These are phyloP conservation scores for Odobenus rosmarus DNA, from an alignment of 2,113 vertebrate species.

Conservation along the genomic window DNA sequence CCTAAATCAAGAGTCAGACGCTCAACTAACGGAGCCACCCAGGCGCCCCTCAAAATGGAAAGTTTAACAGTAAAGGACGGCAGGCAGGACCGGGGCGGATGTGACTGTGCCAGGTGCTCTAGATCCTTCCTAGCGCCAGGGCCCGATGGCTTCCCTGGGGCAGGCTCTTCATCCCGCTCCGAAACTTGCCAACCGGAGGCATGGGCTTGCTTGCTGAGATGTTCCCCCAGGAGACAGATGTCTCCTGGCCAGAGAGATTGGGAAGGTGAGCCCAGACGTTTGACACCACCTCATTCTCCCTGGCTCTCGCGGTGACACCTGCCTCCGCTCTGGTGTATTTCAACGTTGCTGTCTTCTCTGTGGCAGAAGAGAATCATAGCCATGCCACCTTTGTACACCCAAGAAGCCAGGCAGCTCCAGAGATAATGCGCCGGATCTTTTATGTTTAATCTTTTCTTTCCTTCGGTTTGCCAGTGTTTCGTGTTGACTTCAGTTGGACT, in stretches of 20 bases:
- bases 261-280: not conserved
- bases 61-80: not conserved
- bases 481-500: accelerated
- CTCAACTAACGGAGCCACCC: not conserved
- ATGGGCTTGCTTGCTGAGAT: accelerated
- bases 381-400: accelerated
- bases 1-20: not conserved
- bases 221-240: accelerated
- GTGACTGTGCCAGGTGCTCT: accelerated
- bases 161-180: not conserved
- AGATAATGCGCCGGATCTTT: not conserved
- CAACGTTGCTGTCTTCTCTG: accelerated
- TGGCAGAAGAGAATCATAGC: not conserved
- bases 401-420: not conserved
- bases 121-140: not conserved
- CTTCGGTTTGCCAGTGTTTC: not conserved
- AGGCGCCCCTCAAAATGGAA: not conserved
- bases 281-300: not conserved
- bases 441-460: not conserved
- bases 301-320: not conserved
- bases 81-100: no score
- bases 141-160: accelerated
- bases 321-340: accelerated
- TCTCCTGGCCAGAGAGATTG: not conserved
- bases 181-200: not conserved